Conservation (phyloP, 2,888 invertebrate species). For the Escarpia spicata region DNA sequence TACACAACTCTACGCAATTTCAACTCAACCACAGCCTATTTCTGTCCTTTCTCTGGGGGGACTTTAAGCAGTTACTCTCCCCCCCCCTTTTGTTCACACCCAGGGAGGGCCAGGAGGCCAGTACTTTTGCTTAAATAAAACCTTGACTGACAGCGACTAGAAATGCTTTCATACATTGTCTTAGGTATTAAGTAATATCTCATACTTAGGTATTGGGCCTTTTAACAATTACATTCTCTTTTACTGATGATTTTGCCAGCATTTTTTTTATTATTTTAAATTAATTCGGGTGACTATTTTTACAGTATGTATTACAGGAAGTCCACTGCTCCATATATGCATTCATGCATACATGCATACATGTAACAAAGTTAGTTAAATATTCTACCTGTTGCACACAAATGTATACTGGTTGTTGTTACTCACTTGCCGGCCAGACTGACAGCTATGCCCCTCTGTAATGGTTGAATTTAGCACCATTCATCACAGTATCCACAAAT, state of each 20-base stretch:
- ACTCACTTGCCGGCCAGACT: not conserved
- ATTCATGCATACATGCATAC: not conserved
- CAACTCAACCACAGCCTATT: not conserved
- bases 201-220: not conserved
- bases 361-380: not conserved
- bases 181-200: not conserved
- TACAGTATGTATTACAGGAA: not conserved
- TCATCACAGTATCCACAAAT: too few species aligned
- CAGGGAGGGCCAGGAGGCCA: not conserved
- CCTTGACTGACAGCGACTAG: not conserved
- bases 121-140: conserved; percentile 12
- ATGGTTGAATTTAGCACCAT: not conserved
- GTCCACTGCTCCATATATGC: not conserved
- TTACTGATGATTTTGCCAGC: not conserved
- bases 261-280: not conserved
- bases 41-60: not conserved
- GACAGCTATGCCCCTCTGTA: not conserved
- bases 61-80: not conserved
- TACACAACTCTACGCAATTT: too few species aligned
- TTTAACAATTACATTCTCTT: not conserved
- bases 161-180: not conserved
- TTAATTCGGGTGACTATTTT: not conserved
- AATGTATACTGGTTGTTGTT: not conserved
- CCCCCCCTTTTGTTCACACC: not conserved
- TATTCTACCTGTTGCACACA: not conserved